phyloP scores from a whole-genome alignment of 2,113 vertebrate species.

The Mystacornis crossleyi region DNA sequence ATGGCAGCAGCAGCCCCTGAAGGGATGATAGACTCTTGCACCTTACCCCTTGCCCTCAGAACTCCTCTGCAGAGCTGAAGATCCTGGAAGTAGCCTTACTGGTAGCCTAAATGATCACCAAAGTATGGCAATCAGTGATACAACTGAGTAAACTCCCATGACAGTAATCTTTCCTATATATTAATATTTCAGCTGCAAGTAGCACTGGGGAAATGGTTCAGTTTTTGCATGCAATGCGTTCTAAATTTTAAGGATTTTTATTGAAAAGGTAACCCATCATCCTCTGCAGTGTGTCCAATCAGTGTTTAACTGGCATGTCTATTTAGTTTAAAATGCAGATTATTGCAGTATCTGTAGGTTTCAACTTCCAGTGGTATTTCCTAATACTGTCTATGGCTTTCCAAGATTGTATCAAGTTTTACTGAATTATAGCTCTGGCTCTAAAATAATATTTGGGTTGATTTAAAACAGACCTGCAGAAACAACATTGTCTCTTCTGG shows the following conservation, averaged over 20 bases:
- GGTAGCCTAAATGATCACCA: neutral
- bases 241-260: neutral
- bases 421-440: slow-evolving; percentile 45
- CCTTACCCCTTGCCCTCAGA: neutral
- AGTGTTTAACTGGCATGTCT: neutral
- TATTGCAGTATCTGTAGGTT: neutral
- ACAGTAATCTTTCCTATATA: neutral
- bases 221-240: neutral
- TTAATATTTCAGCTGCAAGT: neutral
- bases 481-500: slow-evolving; percentile 37
- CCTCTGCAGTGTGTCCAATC: neutral
- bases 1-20: neutral
- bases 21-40: neutral
- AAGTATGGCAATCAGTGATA: neutral
- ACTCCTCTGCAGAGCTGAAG: neutral
- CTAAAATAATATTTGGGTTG: slow-evolving; percentile 13
- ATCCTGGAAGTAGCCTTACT: neutral
- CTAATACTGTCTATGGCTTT: neutral
- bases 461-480: slow-evolving; percentile 64
- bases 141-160: neutral
- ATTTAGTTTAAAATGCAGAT: neutral
- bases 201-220: neutral
- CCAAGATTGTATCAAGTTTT: slow-evolving; percentile 43
- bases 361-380: neutral
- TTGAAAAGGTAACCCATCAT: neutral